A percentile compares a stretch with the other conserved stretches of the same genome.
Evolutionary conservation across 2,113 vertebrate species (phyloP).

Genomic region (Ctenodactylus gundi): DNA sequence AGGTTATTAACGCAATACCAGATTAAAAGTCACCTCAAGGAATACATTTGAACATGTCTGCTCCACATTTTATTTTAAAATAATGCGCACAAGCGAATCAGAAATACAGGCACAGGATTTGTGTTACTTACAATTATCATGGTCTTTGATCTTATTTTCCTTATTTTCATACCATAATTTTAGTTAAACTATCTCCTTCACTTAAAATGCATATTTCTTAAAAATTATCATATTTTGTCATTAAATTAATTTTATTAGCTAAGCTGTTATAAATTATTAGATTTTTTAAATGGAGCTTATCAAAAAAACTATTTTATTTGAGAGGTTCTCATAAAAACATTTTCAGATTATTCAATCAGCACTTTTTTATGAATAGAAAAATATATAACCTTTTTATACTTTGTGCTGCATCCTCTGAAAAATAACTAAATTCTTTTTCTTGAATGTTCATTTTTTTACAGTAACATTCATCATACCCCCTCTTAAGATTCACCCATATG

Average conservation of each 20-base stretch:
- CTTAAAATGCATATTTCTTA: neutral
- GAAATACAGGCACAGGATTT: neutral
- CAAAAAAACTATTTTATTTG: neutral
- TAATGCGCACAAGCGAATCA: neutral
- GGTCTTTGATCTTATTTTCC: neutral
- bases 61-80: neutral
- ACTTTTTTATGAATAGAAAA: neutral
- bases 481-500: slow-evolving; percentile 56
- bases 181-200: neutral
- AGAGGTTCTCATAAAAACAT: neutral
- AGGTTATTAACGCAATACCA: too few species aligned
- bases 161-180: neutral
- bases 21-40: neutral
- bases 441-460: neutral
- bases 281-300: neutral
- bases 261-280: neutral
- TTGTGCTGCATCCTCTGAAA: neutral
- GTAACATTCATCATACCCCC: neutral
- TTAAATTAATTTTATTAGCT: neutral
- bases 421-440: neutral
- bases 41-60: neutral
- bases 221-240: neutral
- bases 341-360: neutral
- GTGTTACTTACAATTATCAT: neutral
- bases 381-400: neutral